These are phyloP conservation scores for Planococcus citri DNA, from an alignment of 1,140 invertebrate genomes.

Conservation along the genomic window DNA sequence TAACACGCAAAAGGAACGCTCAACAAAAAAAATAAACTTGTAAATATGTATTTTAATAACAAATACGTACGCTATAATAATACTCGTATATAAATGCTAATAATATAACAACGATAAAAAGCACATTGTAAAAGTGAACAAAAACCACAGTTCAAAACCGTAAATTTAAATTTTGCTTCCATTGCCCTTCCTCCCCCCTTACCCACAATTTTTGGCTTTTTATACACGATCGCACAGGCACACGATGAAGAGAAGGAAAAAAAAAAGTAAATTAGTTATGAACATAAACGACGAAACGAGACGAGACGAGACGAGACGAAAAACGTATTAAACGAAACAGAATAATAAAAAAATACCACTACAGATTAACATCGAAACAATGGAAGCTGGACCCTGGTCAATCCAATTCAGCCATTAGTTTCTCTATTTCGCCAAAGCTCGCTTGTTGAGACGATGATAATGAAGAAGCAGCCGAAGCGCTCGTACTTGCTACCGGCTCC, in stretches of 20 bases:
- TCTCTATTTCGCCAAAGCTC: not conserved
- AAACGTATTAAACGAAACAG: not conserved
- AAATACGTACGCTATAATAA: not conserved
- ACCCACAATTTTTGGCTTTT: no score
- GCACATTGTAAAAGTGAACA: no score
- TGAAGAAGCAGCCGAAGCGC: not conserved
- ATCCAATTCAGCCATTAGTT: not conserved
- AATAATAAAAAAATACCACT: not conserved
- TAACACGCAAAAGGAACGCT: constrained; percentile 6
- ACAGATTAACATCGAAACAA: not conserved
- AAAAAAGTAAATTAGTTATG: no score
- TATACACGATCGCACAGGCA: no score
- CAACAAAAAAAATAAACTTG: not conserved
- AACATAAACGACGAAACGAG: no score
- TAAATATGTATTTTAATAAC: not conserved
- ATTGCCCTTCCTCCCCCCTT: no score
- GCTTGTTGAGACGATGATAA: not conserved
- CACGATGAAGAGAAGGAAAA: no score
- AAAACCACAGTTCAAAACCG: no score
- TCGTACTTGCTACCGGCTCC: not conserved
- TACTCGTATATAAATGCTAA: not conserved
- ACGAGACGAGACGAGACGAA: no score
- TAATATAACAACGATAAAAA: constrained; percentile 5
- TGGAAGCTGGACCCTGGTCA: constrained; percentile 12
- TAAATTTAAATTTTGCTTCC: no score